Evolutionary conservation across 2,113 vertebrate species (phyloP).

Genomic region (Callocephalon fimbriatum): DNA sequence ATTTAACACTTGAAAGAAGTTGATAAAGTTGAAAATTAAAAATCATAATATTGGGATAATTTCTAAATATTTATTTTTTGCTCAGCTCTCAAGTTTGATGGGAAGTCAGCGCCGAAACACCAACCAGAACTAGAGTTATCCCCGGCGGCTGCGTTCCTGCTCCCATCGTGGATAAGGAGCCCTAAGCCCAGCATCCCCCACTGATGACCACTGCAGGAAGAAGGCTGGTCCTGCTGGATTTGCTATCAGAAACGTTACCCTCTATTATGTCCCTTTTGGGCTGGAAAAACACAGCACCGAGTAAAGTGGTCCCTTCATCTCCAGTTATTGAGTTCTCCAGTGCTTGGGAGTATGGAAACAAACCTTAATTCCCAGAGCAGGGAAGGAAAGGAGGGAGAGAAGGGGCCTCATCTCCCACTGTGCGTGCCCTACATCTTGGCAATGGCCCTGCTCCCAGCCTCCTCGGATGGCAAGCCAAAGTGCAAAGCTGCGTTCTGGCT

Average conservation of each 20-base stretch:
- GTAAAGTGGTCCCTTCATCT: not conserved
- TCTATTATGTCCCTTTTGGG: fast-evolving
- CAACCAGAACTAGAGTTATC: not conserved
- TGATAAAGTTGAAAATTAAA: slow-evolving; percentile 81
- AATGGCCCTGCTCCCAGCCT: slow-evolving; percentile 78
- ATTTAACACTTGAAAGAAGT: slow-evolving; percentile 76
- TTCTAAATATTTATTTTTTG: slow-evolving; percentile 77
- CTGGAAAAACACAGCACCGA: fast-evolving
- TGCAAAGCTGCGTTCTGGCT: slow-evolving; percentile 95
- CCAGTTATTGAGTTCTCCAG: not conserved
- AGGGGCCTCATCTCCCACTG: slow-evolving; percentile 14
- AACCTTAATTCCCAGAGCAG: not conserved
- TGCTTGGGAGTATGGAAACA: not conserved
- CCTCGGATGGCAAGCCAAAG: slow-evolving; percentile 83
- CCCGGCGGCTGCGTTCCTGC: not conserved
- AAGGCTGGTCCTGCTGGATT: not conserved
- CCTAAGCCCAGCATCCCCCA: not conserved
- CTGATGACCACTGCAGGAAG: not conserved
- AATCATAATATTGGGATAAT: slow-evolving; percentile 83
- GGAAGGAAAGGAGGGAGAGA: not conserved
- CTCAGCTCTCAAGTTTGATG: slow-evolving; percentile 35
- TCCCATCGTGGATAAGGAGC: fast-evolving
- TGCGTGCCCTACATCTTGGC: slow-evolving; percentile 75
- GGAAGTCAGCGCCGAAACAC: not conserved
- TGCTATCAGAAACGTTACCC: not conserved